Evolutionary conservation across 1,140 invertebrate species (phyloP).

Genomic region (Rhagoletis zephyria): DNA sequence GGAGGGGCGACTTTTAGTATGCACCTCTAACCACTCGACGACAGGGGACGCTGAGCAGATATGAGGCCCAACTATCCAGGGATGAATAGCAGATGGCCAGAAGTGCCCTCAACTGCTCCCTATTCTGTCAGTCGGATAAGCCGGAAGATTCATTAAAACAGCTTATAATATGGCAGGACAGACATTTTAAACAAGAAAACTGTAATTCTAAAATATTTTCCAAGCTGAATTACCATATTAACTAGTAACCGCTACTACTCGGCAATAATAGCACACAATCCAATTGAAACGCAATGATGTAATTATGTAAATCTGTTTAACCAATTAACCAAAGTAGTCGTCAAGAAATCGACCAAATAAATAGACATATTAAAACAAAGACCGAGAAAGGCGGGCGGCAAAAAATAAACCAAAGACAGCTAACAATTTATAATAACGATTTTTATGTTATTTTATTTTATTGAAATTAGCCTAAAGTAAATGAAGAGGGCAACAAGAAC

Average conservation of each 20-base stretch:
- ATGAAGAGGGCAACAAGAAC: not conserved
- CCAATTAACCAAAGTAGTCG: not conserved
- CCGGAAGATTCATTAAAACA: too few relatives aligned
- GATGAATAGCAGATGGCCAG: too few relatives aligned
- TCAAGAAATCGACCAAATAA: too few relatives aligned
- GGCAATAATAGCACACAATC: not conserved
- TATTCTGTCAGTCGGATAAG: too few relatives aligned
- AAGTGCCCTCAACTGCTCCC: too few relatives aligned
- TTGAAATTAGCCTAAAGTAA: not conserved
- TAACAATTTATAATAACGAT: constrained; percentile 7
- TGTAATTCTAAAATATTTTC: not conserved
- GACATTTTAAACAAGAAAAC: too few relatives aligned
- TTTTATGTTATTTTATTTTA: constrained; percentile 24
- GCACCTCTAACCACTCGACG: too few relatives aligned
- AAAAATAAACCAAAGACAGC: not conserved
- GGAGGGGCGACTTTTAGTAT: too few relatives aligned
- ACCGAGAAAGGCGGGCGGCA: not conserved
- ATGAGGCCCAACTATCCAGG: too few relatives aligned
- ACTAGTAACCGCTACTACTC: not conserved
- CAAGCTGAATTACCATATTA: not conserved
- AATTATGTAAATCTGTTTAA: constrained; percentile 29
- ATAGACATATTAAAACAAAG: not conserved
- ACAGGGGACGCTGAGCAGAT: too few relatives aligned
- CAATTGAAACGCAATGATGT: constrained; percentile 39
- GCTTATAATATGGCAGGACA: too few relatives aligned